Evolutionary conservation across 2,888 invertebrate genomes (phyloP), one percentile per base, ranked within the genome.

Genomic region (Harpagoxenus sublaevis): DNA sequence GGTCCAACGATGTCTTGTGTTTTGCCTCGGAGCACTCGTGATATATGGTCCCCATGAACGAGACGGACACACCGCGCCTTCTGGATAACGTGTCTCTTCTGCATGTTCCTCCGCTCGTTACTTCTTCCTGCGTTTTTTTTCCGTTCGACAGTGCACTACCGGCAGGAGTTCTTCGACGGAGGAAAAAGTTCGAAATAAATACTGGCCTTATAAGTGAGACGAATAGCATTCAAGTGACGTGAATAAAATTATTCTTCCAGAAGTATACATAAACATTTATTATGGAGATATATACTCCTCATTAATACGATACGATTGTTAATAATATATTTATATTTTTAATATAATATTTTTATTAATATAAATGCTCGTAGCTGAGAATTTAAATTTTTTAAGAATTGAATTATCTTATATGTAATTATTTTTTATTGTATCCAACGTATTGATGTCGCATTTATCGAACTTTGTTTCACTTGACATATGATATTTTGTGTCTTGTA

Each of bases 11-110:
- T 63, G 70, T 77, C 85, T 77, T 83, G 84, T 71, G 74, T 81
- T 81, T 81, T 48, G 78, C 55, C 23, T 60, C 51, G 84, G 65
- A 60, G 62, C 62, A 23, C 63, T 9, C 39, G 88, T 88, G 90
- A 90, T 90, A 85, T 89, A 89, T 84, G 88, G 42, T 70, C 83
- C 57, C 53, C 83, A 57, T 39, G 82, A 77, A 84, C 78, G 84
- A 84, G 83, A 87, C 77, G 77, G 70, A 84, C 84, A 45, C 84
- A 78, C 88, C 88, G 84, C 84, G 84, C 87, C 89, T 87, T 84
- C 85, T 55, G 86, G 57, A 55, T 65, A 60, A 82, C 86, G 70
- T 86, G 84, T 84, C 82, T 88, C 82, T 85, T 86, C 78, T 75
- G 82, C 66, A 74, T 83, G 28, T 84, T 83, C 62, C 39, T 55